Conservation (phyloP, 2,888 invertebrate species). For the Idaea aversata region DNA sequence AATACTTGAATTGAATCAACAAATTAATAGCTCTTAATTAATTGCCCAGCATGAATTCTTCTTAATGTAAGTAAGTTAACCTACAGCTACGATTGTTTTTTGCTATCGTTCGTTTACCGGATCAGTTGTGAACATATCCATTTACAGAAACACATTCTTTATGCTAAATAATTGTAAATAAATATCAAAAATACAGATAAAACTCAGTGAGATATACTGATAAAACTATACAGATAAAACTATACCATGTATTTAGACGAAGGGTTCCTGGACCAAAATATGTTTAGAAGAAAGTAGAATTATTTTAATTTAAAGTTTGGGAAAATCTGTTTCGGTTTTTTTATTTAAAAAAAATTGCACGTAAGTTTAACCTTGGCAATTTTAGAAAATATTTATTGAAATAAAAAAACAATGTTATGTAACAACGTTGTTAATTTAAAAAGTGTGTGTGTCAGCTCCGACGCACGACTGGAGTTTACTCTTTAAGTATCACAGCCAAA, state of each 20-base stretch:
- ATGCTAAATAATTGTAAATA: background rate
- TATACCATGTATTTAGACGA: too few relatives aligned
- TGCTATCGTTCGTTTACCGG: slow-evolving; percentile 31
- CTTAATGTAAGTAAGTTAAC: slow-evolving; percentile 32
- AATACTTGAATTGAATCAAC: slow-evolving; percentile 54
- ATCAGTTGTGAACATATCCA: slow-evolving; percentile 37
- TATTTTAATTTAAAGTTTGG: background rate
- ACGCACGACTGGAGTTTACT: too few relatives aligned
- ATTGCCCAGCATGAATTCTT: slow-evolving; percentile 54
- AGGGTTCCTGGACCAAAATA: background rate
- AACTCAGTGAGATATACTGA: too few relatives aligned
- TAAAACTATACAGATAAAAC: too few relatives aligned
- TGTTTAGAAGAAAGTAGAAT: background rate
- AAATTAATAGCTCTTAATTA: slow-evolving; percentile 64
- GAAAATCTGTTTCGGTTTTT: too few relatives aligned
- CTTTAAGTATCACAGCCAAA: too few relatives aligned
- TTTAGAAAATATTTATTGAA: too few relatives aligned
- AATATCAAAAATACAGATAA: background rate
- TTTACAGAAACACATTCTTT: slow-evolving; percentile 29
- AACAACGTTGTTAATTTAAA: too few relatives aligned
- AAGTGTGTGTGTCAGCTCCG: too few relatives aligned
- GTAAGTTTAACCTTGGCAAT: too few relatives aligned
- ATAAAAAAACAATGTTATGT: too few relatives aligned
- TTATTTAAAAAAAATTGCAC: too few relatives aligned
- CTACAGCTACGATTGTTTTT: slow-evolving; percentile 37